Base-by-base conservation (phyloP, 2,888 invertebrate species). In the Uloborus plumipes region DNA sequence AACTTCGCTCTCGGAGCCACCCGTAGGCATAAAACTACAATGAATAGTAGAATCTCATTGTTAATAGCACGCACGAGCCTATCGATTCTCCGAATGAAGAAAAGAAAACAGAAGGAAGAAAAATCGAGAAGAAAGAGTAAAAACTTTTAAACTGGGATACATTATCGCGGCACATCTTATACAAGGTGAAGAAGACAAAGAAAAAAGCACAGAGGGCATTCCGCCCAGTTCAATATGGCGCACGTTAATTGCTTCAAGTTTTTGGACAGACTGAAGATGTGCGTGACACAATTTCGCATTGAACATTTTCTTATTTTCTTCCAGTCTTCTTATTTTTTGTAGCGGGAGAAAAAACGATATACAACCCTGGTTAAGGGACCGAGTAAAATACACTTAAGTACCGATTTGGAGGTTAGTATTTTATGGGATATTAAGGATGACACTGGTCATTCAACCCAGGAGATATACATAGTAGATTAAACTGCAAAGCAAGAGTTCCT, bases 171-270 rank as follows among this genome's bases (percentile, higher is more conserved):
- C 61, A 66, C 59, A 72, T 79, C 67, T 26, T 61, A 53, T 49
- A 47, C 49, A 70, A 74, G 62, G 73, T 73, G 58, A 39, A 16
- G 53, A 47, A 39, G 39, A 39, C 65, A 72, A 66, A 72, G 65
- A 62, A 80, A 62, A 80, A 62, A 69, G 55, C 22, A 47, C 18
- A 58, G 62, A 26, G 59, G 53, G 53, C 59, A 55, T 73, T 39
- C 79, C 67, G 65, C 55, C 31, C 67, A 26, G 22, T 69, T 62
- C 67, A 73, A 62, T 65, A 69, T 69, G 73, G 71, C 61, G 53
- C 50, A 67, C 61, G 67, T 80, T 80, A 80, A 80, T 73, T 80
- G 73, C 73, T 31, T 69, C n/a, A 62, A 69, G 80, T 73, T 80
- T 11, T 80, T 58, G 66, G 59, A 65, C 55, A 61, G 53, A 61